These are phyloP conservation scores for Atractosteus spatula DNA, from an alignment of 2,113 vertebrate genomes.

Conservation along the genomic window DNA sequence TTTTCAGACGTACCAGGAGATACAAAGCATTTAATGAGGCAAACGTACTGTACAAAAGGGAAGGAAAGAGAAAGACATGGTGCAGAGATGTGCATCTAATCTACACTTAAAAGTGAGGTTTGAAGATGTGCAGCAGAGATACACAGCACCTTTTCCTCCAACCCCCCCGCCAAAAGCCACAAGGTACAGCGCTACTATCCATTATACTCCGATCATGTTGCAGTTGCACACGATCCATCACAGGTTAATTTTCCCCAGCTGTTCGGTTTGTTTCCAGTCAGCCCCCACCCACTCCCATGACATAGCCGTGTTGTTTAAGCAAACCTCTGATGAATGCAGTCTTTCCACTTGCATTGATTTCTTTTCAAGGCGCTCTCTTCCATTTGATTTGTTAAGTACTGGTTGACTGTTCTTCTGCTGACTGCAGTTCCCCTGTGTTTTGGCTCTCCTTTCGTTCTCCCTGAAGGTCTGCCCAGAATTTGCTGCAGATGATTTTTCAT, in stretches of 20 bases:
- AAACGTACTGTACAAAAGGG: conserved; percentile 52
- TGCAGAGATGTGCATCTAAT: conserved; percentile 3
- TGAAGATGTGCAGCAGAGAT: too few relatives aligned
- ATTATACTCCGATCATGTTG: conserved; percentile 42
- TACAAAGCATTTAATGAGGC: conserved; percentile 56
- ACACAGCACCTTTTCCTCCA: background rate
- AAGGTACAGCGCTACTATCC: conserved; percentile 27
- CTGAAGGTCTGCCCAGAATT: conserved; percentile 47
- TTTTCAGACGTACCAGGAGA: conserved; percentile 61
- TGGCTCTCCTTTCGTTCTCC: conserved; percentile 37
- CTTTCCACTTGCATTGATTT: conserved; percentile 59
- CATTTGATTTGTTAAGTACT: conserved; percentile 62
- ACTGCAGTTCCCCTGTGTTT: conserved; percentile 31
- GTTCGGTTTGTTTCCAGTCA: conserved; percentile 40
- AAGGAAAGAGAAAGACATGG: conserved; percentile 21
- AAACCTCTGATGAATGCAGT: conserved; percentile 49
- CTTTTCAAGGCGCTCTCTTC: conserved; percentile 48
- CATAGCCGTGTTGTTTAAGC: conserved; percentile 40
- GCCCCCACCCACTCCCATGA: conserved; percentile 33
- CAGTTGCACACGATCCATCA: conserved; percentile 35
- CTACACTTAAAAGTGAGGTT: background rate
- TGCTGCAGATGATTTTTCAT: conserved; percentile 52
- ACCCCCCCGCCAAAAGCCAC: conserved; percentile 24
- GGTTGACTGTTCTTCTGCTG: conserved; percentile 36
- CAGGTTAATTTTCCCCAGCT: conserved; percentile 33